Conservation (phyloP, 2,797 vertebrate species). For the Eupleurogrammus muticus region DNA sequence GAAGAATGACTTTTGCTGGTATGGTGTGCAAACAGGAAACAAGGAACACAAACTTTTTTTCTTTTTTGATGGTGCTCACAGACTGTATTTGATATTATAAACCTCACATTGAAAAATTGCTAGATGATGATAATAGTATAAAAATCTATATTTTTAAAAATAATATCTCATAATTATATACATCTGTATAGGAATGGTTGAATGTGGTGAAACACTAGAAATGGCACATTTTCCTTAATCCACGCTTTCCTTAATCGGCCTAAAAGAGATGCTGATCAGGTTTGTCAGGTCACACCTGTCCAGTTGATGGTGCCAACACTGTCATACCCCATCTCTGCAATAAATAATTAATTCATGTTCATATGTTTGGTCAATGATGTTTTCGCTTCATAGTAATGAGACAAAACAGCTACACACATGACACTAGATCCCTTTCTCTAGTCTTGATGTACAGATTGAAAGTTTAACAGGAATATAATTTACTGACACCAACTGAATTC, state of each 20-base stretch:
- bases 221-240: background rate
- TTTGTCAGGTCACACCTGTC: constrained; percentile 31
- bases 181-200: background rate
- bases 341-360: constrained; percentile 13
- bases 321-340: constrained; percentile 5
- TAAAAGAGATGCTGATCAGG: constrained; percentile 5
- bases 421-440: background rate
- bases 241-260: constrained; percentile 1
- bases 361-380: background rate
- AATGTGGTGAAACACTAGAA: background rate
- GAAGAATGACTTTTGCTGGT: constrained; percentile 12
- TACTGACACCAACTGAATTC: background rate
- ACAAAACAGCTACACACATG: background rate
- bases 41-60: background rate
- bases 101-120: background rate
- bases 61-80: constrained; percentile 14
- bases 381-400: background rate
- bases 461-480: background rate
- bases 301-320: constrained; percentile 4
- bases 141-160: too few species aligned
- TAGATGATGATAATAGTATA: background rate
- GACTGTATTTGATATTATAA: background rate
- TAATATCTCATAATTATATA: background rate
- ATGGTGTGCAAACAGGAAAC: background rate
- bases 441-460: background rate